Conservation (phyloP, 2,888 invertebrate genomes). For the Laspeyria flexula region DNA sequence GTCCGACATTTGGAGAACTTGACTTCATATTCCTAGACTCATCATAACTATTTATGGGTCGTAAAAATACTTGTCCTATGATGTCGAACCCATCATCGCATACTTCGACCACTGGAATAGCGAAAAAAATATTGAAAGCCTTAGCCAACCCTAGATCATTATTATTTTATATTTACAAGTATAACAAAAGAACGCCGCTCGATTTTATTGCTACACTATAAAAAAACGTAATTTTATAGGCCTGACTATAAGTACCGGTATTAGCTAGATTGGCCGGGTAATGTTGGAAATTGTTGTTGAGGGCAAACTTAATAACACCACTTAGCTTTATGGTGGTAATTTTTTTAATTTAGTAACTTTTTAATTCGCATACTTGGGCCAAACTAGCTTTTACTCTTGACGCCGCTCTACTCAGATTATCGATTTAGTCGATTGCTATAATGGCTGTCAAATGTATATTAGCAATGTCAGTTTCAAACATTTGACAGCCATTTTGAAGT, state of each 20-base stretch:
- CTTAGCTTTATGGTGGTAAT: not conserved
- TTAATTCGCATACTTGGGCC: not conserved
- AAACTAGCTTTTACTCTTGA: not conserved
- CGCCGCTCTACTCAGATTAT: too few species aligned
- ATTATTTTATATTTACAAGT: constrained; percentile 39
- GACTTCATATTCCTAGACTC: too few species aligned
- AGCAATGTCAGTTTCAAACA: too few species aligned
- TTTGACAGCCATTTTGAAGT: too few species aligned
- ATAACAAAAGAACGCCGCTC: constrained; percentile 38
- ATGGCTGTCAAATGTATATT: too few species aligned
- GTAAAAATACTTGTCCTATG: too few species aligned
- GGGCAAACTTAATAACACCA: constrained; percentile 17
- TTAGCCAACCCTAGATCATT: constrained; percentile 1
- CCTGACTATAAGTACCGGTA: constrained; percentile 16
- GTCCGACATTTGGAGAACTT: too few species aligned
- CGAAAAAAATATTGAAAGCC: too few species aligned
- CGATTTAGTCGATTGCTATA: too few species aligned
- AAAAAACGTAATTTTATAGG: constrained; percentile 39
- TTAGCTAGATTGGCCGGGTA: constrained; percentile 36
- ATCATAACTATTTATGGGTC: too few species aligned
- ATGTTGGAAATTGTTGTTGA: constrained; percentile 23
- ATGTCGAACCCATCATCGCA: too few species aligned
- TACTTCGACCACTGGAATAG: too few species aligned
- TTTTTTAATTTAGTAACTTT: not conserved
- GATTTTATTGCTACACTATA: constrained; percentile 38